These are phyloP conservation scores for Apotomis capreana DNA, from an alignment of 2,888 invertebrate species.

Conservation along the genomic window DNA sequence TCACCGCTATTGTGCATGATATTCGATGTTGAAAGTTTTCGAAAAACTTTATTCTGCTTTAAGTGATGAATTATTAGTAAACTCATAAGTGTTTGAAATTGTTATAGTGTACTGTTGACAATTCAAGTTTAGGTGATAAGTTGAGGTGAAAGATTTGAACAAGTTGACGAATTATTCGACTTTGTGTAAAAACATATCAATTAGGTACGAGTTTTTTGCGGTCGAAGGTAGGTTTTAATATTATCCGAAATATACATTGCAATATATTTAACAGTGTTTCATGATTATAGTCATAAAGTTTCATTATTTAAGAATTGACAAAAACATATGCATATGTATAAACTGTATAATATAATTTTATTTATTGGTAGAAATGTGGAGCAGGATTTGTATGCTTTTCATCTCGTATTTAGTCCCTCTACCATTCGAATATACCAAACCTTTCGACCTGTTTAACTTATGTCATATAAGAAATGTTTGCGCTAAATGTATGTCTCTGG, in stretches of 20 bases:
- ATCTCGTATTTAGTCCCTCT: no score
- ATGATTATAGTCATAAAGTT: no score
- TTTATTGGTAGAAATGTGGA: no score
- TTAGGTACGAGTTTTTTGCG: background rate
- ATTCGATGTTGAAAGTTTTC: constrained; percentile 9
- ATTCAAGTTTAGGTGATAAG: constrained; percentile 23
- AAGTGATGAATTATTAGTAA: constrained; percentile 11
- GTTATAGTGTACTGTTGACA: constrained; percentile 16
- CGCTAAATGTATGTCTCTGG: no score
- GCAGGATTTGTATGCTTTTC: no score
- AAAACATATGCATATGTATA: no score
- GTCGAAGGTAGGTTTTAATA: constrained; percentile 21
- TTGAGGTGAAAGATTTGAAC: constrained; percentile 27
- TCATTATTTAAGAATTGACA: no score
- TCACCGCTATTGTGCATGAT: background rate
- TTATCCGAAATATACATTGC: background rate
- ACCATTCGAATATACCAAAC: no score
- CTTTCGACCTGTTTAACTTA: no score
- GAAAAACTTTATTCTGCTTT: constrained; percentile 11
- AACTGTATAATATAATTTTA: no score
- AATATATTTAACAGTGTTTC: no score
- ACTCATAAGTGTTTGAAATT: constrained; percentile 31
- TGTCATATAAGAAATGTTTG: no score
- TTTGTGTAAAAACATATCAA: constrained; percentile 12
- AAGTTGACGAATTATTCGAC: constrained; percentile 6